Conservation (phyloP, 2,797 vertebrate genomes). For the Glossophaga mutica region DNA sequence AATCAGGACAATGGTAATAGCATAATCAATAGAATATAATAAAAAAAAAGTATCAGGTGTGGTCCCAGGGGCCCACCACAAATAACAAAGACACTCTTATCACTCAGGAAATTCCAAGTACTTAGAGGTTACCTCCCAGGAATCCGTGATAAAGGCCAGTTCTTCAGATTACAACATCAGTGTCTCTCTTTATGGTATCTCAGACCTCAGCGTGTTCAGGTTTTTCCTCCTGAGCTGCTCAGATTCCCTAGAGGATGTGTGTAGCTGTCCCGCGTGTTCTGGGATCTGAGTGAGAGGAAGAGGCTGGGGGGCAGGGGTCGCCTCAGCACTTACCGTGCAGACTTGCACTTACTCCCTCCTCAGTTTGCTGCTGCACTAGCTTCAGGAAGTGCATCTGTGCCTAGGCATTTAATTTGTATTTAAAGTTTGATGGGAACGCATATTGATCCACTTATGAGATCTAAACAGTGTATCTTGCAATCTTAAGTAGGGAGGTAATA, state of each 20-base stretch:
- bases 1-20: too few species aligned
- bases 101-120: background rate
- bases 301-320: background rate
- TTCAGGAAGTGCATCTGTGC: background rate
- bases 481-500: slow-evolving; percentile 6
- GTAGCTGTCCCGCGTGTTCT: background rate
- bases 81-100: background rate
- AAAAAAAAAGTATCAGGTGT: background rate
- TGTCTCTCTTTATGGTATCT: background rate
- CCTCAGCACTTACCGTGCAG: background rate
- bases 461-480: background rate
- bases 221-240: background rate
- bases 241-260: background rate
- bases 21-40: too few species aligned
- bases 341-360: background rate
- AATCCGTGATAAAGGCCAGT: background rate
- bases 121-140: background rate
- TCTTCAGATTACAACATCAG: background rate
- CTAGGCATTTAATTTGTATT: background rate
- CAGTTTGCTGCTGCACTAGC: background rate
- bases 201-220: background rate
- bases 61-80: background rate
- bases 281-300: background rate
- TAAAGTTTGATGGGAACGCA: background rate
- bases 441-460: background rate